A percentile compares a stretch with the other conserved stretches of the same genome.
Conservation (phyloP, 2,888 invertebrate species). For the Epinotia brunnichana region DNA sequence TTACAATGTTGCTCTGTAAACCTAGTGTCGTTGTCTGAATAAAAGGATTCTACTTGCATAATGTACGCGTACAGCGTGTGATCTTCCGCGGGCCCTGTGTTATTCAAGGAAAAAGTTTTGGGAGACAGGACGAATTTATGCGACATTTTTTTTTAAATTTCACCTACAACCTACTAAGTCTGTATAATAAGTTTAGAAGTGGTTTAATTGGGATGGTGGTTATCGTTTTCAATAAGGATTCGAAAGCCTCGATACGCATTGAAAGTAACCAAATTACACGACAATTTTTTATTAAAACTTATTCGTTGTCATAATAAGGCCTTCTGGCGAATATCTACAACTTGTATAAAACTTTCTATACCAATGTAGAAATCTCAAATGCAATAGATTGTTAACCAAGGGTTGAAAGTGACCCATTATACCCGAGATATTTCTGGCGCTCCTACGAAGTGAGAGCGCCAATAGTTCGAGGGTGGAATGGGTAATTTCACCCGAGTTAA, state of each 20-base stretch:
- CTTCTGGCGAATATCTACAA: neutral
- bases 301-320: neutral
- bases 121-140: neutral
- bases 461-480: too few relatives aligned
- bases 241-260: neutral
- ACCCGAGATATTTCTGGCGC: too few relatives aligned
- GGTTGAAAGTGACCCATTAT: too few relatives aligned
- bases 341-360: neutral
- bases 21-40: slow-evolving; percentile 50
- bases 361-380: neutral
- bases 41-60: slow-evolving; percentile 50
- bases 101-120: slow-evolving; percentile 46
- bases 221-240: neutral
- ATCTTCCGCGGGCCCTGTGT: slow-evolving; percentile 41
- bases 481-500: too few relatives aligned
- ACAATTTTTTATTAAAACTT: slow-evolving; percentile 15
- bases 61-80: slow-evolving; percentile 47
- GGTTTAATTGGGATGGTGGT: too few relatives aligned
- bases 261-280: neutral
- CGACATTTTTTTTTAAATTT: neutral
- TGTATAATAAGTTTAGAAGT: neutral
- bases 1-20: slow-evolving; percentile 50
- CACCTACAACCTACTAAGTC: neutral
- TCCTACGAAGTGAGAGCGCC: too few relatives aligned
- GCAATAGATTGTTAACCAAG: too few relatives aligned